Evolutionary conservation across 1,140 invertebrate genomes (phyloP), one percentile per base, ranked within the genome.

Genomic region (Penaeus vannamei): DNA sequence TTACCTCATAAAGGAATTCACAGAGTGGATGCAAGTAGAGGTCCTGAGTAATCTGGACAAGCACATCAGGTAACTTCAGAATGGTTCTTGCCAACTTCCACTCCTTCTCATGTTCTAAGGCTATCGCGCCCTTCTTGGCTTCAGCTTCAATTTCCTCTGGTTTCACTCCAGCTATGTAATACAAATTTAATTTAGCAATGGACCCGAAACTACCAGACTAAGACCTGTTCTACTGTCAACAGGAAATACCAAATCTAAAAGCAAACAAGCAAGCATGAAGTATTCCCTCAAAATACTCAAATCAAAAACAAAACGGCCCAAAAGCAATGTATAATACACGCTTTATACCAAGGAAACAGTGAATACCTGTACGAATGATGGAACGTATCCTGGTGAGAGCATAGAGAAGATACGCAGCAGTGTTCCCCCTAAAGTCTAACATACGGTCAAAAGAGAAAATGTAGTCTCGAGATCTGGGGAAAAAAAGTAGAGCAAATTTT

Each of bases 401-500:
- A 93, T 99, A 99, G 8, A 99, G 93, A 5, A 99, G 93, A 93
- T 99, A 99, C 0, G 99, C 98, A 2, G 99, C 99, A 10, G 99
- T 99, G 92, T 99, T 99, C 2, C 99, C 99, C 93, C 97, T 97
- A 93, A 99, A 99, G 92, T 99, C 98, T 60, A 99, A 94, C 99
- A 99, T 99, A 95, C 96, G 98, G 92, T 99, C 98, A 94, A 99
- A 99, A 0, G 98, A 99, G 93, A 99, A 99, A 17, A 99, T 95
- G 92, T 99, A 99, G 93, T 99, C 98, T 93, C 97, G 96, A 85
- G 95, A 96, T 85, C 98, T 91, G 88, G 53, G 79, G 77, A 81
- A 19, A n/a, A 32, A 4, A n/a, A 20, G 42, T 29, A 8, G 20
- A 76, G n/a, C 26, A 32, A 32, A 76, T 32, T 76, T 29, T 7